Evolutionary conservation across 2,113 vertebrate genomes (phyloP).

Genomic region (Pitta sordida): DNA sequence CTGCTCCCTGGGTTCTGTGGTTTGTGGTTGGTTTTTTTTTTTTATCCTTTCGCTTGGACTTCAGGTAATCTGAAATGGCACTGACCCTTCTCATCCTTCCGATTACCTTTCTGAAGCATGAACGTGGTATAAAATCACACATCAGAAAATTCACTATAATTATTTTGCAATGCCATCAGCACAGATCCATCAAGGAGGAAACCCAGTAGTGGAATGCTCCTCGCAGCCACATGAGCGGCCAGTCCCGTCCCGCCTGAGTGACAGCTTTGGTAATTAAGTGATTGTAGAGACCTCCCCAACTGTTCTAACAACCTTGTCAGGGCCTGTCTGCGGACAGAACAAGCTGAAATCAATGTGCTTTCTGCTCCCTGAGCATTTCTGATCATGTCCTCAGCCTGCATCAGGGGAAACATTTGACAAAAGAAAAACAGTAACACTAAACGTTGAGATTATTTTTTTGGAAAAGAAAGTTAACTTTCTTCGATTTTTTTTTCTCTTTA

Average conservation of each 20-base stretch:
- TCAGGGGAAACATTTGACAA: conserved; percentile 61
- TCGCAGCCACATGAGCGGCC: conserved; percentile 81
- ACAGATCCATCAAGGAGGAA: conserved; percentile 91
- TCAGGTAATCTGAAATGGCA: conserved; percentile 95
- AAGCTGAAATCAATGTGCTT: conserved; percentile 92
- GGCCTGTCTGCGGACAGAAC: conserved; percentile 89
- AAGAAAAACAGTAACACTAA: conserved; percentile 62
- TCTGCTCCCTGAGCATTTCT: conserved; percentile 81
- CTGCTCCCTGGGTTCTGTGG: conserved; percentile 6
- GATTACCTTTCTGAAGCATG: conserved; percentile 94
- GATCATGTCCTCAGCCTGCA: conserved; percentile 75
- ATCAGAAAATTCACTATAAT: conserved; percentile 94
- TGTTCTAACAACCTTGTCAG: conserved; percentile 97
- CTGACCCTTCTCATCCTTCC: conserved; percentile 89
- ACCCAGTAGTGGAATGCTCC: conserved; percentile 87
- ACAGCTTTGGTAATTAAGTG: conserved; percentile 99
- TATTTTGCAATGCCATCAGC: conserved; percentile 96
- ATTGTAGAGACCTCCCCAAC: conserved; percentile 92
- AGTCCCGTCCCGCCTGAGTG: conserved; percentile 88
- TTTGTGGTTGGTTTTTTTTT: conserved; percentile 63
- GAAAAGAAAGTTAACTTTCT: conserved; percentile 69
- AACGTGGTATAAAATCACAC: conserved; percentile 92
- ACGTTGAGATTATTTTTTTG: conserved; percentile 19
- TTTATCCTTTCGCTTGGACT: conserved; percentile 81
- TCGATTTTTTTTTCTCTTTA: too few species aligned